These are phyloP conservation scores for Chaetophractus vellerosus DNA, from an alignment of 2,797 vertebrate genomes.

Conservation along the genomic window DNA sequence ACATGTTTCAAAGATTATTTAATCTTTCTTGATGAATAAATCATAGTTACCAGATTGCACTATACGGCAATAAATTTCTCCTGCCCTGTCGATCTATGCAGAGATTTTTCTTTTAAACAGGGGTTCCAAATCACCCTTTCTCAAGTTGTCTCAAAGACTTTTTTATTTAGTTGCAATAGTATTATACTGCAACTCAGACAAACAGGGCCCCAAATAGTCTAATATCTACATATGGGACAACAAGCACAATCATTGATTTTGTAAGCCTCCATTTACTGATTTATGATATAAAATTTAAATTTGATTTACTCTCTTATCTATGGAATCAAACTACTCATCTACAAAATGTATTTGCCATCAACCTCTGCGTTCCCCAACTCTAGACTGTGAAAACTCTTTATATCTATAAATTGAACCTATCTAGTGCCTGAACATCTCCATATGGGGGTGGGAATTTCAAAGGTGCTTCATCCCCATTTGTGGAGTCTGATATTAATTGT, in stretches of 20 bases:
- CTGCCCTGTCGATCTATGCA: background rate
- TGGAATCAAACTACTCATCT: background rate
- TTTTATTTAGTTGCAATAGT: slow-evolving; percentile 31
- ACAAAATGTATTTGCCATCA: background rate
- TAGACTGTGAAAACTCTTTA: background rate
- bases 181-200: background rate
- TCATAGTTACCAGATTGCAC: background rate
- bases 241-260: background rate
- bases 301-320: background rate
- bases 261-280: background rate
- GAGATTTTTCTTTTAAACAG: background rate
- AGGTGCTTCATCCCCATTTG: background rate
- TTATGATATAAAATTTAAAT: slow-evolving; percentile 7
- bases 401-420: background rate
- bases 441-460: background rate
- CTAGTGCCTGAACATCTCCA: background rate
- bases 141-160: background rate
- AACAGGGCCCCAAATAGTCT: background rate
- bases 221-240: background rate
- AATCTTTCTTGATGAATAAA: background rate
- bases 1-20: background rate
- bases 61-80: background rate
- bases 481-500: background rate
- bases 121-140: background rate
- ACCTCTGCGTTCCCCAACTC: background rate